Base-by-base conservation (phyloP, 2,888 invertebrate species). In the Hemaris fuciformis region DNA sequence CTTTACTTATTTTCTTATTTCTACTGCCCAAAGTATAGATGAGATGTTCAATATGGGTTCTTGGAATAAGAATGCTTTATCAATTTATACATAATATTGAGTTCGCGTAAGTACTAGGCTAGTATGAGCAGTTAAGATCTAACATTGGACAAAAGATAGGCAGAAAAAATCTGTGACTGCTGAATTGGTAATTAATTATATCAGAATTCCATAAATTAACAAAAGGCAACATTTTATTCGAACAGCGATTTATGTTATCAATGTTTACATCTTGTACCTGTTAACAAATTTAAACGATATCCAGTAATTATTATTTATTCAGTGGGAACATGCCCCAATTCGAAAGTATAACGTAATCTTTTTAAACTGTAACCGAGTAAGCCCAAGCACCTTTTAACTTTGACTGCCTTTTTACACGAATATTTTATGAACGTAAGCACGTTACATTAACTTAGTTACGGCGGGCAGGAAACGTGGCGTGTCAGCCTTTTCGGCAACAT, bases 381-480 rank as follows among this genome's bases (percentile, higher is more conserved):
- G 25, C 38, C 18, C 23, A 60, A 60, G n/a, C 48, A 23, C 38
- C 48, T 25, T 46, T 60, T 15, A 34, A 59, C 45, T 45, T 61
- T 74, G 66, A 70, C 53, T 53, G 53, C 53, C 53, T 53, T 53
- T 53, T 53, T 53, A 53, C 53, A 53, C 73, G 79, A 79, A 86
- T 86, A 87, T 86, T 85, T 84, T 84, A 59, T 59, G 46, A 83
- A 77, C 74, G 72, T 80, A 79, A 84, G 73, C 80, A 75, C 72
- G 78, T 82, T 82, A 78, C 73, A 76, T 80, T 84, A 80, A 82
- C 77, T 79, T 77, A 67, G 71, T 83, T 81, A 82, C 70, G 66
- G 66, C 65, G 68, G 68, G 66, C 73, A 73, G 74, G 79, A 57
- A 57, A 68, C 69, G 65, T 71, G 68, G 60, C 71, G 67, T 65